These are phyloP conservation scores for Microplitis manilae DNA, from an alignment of 2,888 invertebrate genomes.

Conservation along the genomic window DNA sequence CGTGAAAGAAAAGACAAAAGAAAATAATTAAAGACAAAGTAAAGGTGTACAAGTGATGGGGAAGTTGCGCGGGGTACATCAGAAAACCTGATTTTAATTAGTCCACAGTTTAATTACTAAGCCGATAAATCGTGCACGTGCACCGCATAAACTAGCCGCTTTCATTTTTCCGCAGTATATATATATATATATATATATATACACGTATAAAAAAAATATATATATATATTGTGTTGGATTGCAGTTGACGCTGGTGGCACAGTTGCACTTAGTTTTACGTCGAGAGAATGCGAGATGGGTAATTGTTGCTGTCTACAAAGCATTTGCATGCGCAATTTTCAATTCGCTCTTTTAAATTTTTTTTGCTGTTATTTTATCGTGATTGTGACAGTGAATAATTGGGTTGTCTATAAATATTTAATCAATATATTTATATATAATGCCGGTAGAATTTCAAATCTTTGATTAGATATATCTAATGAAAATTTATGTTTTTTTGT, in stretches of 20 bases:
- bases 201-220: too few species aligned
- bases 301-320: constrained; percentile 56
- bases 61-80: constrained; percentile 63
- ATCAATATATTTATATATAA: not conserved
- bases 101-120: constrained; percentile 72
- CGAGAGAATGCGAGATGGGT: constrained; percentile 66
- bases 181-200: too few species aligned
- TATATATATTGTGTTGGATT: too few species aligned
- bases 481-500: not conserved
- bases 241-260: constrained; percentile 36
- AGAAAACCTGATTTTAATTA: constrained; percentile 72
- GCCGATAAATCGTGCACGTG: constrained; percentile 72
- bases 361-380: not conserved
- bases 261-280: constrained; percentile 64
- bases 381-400: too few species aligned
- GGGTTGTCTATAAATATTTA: not conserved
- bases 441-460: not conserved
- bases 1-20: constrained; percentile 36
- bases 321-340: constrained; percentile 37
- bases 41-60: constrained; percentile 37
- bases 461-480: not conserved
- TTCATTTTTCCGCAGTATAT: constrained; percentile 48
- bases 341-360: not conserved
- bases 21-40: constrained; percentile 37
- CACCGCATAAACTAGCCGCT: constrained; percentile 72